Percentiles rank a stretch among this genome's conserved stretches.
Evolutionary conservation across 64 coral and sea anemone genomes (phyloP).

Genomic region (Montipora capricornis): DNA sequence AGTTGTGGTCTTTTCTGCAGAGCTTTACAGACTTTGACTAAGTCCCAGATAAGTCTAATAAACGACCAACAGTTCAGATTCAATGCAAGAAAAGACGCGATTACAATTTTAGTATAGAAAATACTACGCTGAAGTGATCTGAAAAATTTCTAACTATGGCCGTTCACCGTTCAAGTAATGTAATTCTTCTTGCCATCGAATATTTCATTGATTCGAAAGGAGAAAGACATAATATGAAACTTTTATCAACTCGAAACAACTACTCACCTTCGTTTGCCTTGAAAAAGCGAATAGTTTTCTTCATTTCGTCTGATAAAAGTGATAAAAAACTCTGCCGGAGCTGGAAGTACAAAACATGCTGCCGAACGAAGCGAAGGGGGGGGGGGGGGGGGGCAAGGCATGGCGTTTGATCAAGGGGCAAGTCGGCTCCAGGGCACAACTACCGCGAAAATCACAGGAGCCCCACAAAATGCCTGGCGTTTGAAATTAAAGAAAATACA

Average conservation of each 20-base stretch:
- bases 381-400: not conserved
- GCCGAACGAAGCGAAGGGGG: slow-evolving; percentile 54
- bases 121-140: not conserved
- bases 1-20: not conserved
- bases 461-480: too few species aligned
- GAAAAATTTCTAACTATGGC: not conserved
- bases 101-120: slow-evolving; percentile 9
- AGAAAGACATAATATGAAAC: slow-evolving; percentile 38
- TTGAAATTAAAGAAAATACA: too few species aligned
- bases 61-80: not conserved
- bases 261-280: slow-evolving; percentile 39
- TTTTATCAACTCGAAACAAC: slow-evolving; percentile 46
- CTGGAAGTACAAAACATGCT: slow-evolving; percentile 57
- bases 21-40: slow-evolving; percentile 2
- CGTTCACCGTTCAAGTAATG: not conserved
- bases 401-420: too few species aligned
- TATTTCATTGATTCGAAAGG: slow-evolving; percentile 10
- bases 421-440: too few species aligned
- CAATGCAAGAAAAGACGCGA: not conserved
- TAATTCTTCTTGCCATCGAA: not conserved
- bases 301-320: slow-evolving; percentile 31
- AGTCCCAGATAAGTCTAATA: not conserved
- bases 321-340: slow-evolving; percentile 29
- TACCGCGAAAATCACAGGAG: too few species aligned
- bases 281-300: slow-evolving; percentile 22